These are phyloP conservation scores for Percopsis transmontana DNA, from an alignment of 2,113 vertebrate genomes.

Conservation along the genomic window DNA sequence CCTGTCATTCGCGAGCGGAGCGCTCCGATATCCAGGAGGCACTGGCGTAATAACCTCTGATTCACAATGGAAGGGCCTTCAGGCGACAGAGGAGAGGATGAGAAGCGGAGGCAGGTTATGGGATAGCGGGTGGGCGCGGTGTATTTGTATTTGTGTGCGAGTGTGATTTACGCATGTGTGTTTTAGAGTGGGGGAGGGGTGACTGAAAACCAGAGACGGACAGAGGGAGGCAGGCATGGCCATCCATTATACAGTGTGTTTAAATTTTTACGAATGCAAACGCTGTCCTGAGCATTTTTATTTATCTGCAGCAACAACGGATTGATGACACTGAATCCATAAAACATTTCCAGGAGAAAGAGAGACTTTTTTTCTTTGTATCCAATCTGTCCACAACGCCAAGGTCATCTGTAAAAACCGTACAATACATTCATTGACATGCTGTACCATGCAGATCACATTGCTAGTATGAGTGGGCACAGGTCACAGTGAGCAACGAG, in stretches of 20 bases:
- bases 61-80: slow-evolving; percentile 59
- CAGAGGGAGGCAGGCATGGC: too few relatives aligned
- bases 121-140: slow-evolving; percentile 21
- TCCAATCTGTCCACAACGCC: neutral
- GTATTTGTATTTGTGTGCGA: slow-evolving; percentile 2
- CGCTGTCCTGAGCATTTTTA: too few relatives aligned
- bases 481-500: too few relatives aligned
- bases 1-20: slow-evolving; percentile 52
- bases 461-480: neutral
- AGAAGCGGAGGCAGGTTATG: slow-evolving; percentile 46
- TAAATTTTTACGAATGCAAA: too few relatives aligned
- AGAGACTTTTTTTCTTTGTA: neutral
- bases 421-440: slow-evolving; percentile 37
- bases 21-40: slow-evolving; percentile 55
- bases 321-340: too few relatives aligned
- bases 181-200: neutral
- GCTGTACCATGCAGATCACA: slow-evolving; percentile 34
- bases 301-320: too few relatives aligned
- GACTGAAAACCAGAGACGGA: too few relatives aligned
- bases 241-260: too few relatives aligned
- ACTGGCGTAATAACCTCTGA: slow-evolving; percentile 63
- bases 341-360: neutral
- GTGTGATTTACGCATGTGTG: neutral
- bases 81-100: slow-evolving; percentile 57
- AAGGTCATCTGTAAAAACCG: slow-evolving; percentile 35